phyloP scores from a whole-genome alignment of 2,888 invertebrate genomes.

The Torymus aiolomorphi region DNA sequence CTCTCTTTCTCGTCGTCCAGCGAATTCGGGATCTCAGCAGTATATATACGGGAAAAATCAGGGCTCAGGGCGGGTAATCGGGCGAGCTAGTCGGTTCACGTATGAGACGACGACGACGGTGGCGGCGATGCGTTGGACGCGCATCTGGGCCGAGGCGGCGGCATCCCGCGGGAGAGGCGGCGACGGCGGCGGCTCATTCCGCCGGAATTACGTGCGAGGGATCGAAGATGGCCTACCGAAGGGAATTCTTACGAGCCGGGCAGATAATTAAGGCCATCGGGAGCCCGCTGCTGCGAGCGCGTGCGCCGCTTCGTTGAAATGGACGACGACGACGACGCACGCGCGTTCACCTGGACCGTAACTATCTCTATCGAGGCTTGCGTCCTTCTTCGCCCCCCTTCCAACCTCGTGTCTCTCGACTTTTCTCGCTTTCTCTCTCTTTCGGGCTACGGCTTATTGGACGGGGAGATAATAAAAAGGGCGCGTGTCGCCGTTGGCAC shows the following conservation, averaged over 20 bases:
- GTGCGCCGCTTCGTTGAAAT: conserved; percentile 26
- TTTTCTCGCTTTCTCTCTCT: not conserved
- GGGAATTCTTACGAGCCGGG: conserved; percentile 62
- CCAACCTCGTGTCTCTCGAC: not conserved
- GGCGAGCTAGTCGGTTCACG: conserved; percentile 50
- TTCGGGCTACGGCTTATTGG: not conserved
- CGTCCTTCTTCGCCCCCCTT: not conserved
- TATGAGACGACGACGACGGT: conserved; percentile 21
- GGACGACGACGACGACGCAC: not conserved
- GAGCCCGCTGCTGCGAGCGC: conserved; percentile 33
- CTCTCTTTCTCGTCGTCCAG: not conserved
- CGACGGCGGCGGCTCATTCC: conserved; percentile 60
- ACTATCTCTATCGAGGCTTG: no score
- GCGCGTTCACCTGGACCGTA: conserved; percentile 10
- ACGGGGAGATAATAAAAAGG: conserved; percentile 9
- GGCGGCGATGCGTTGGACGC: not conserved
- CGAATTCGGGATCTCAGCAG: conserved; percentile 9
- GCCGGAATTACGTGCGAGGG: conserved; percentile 71
- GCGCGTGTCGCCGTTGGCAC: not conserved
- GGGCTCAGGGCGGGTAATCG: conserved; percentile 35
- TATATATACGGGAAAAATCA: conserved; percentile 52
- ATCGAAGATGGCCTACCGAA: conserved; percentile 66
- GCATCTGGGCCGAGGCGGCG: conserved; percentile 32
- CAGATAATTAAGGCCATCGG: conserved; percentile 63
- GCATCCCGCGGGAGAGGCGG: conserved; percentile 40